phyloP scores from a whole-genome alignment of 2,113 vertebrate genomes.

The Peromyscus maniculatus region DNA sequence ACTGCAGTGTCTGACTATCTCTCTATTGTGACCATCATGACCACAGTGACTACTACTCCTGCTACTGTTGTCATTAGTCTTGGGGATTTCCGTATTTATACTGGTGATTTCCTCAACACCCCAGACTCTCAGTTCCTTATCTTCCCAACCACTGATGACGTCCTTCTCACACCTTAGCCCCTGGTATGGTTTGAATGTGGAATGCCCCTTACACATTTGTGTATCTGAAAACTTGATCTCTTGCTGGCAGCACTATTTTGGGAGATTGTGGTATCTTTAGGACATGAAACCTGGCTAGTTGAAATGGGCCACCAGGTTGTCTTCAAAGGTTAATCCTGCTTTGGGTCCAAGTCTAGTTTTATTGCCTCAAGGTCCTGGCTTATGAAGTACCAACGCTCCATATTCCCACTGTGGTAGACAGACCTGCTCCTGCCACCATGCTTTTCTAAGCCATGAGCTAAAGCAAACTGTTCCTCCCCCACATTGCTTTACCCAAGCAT shows the following conservation, averaged over 20 bases:
- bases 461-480: neutral
- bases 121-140: neutral
- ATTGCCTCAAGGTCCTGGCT: neutral
- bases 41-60: neutral
- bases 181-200: neutral
- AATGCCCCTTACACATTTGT: no score
- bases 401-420: neutral
- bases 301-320: neutral
- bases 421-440: no score
- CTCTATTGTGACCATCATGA: neutral
- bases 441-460: neutral
- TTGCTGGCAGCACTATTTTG: neutral
- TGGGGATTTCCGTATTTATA: neutral
- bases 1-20: neutral
- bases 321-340: neutral
- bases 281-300: neutral
- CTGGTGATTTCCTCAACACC: neutral
- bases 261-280: neutral
- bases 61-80: neutral
- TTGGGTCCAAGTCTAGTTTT: neutral
- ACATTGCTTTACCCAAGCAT: neutral
- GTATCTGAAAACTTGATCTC: neutral
- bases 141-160: neutral
- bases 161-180: neutral
- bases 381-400: neutral